phyloP scores from a whole-genome alignment of 1,140 invertebrate species.

The Triops cancriformis region DNA sequence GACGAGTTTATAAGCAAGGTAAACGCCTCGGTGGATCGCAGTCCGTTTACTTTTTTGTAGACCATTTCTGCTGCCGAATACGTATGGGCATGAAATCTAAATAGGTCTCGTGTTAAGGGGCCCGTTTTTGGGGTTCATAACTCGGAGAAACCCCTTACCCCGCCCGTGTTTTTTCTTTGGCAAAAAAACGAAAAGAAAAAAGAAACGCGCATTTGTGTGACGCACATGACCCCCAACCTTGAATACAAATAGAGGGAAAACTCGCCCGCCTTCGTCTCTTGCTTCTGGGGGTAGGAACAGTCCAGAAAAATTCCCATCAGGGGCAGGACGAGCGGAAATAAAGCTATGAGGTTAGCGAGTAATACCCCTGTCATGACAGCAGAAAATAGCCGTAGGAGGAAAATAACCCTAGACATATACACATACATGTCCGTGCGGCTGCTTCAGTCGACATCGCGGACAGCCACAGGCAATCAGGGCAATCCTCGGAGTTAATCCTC shows the following conservation, averaged over 20 bases:
- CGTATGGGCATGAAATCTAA: too few relatives aligned
- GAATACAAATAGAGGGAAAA: background rate
- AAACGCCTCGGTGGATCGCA: too few relatives aligned
- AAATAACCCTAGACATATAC: background rate
- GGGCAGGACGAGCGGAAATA: background rate
- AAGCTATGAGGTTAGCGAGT: constrained; percentile 5
- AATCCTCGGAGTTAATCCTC: constrained; percentile 11
- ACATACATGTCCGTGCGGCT: background rate
- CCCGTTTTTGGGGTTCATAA: too few relatives aligned
- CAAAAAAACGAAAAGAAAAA: background rate
- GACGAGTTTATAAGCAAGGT: too few relatives aligned
- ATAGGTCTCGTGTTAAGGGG: too few relatives aligned
- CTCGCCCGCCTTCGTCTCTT: background rate
- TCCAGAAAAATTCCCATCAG: background rate
- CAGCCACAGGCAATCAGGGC: background rate
- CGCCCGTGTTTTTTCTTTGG: background rate
- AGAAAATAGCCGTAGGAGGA: background rate
- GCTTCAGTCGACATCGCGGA: background rate
- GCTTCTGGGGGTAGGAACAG: background rate
- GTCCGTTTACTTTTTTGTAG: too few relatives aligned
- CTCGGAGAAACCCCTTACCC: background rate
- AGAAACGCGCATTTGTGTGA: background rate
- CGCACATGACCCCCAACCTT: background rate
- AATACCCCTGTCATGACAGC: background rate
- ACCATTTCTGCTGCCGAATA: too few relatives aligned